Conservation (phyloP, 2,797 vertebrate species). For the Pseudochaenichthys georgianus region DNA sequence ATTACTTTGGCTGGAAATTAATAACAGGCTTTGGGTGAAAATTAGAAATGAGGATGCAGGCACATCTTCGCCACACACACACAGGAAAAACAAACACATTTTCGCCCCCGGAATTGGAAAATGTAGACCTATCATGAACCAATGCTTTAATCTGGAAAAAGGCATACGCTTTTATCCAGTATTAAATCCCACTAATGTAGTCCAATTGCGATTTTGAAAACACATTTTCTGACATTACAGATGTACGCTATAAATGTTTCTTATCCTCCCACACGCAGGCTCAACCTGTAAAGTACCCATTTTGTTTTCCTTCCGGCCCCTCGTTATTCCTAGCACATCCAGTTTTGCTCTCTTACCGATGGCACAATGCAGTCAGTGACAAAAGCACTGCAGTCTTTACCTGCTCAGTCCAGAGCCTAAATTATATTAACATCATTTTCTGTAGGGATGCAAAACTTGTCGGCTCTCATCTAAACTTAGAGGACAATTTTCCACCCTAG, state of each 20-base stretch:
- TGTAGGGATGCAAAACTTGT: slow-evolving; percentile 19
- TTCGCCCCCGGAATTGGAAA: slow-evolving; percentile 24
- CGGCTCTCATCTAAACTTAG: slow-evolving; percentile 17
- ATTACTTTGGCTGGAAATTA: slow-evolving; percentile 76
- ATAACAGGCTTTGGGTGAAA: slow-evolving; percentile 67
- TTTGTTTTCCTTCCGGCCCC: slow-evolving; percentile 47
- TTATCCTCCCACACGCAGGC: slow-evolving; percentile 44
- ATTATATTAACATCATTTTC: slow-evolving; percentile 27
- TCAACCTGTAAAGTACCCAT: slow-evolving; percentile 52
- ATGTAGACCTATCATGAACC: slow-evolving; percentile 13
- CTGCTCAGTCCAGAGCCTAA: slow-evolving; percentile 47
- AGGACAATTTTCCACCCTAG: slow-evolving; percentile 36
- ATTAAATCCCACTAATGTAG: slow-evolving; percentile 44
- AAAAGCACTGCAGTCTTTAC: slow-evolving; percentile 49
- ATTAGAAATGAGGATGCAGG: slow-evolving; percentile 49
- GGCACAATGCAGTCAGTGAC: slow-evolving; percentile 52
- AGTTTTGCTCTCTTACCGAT: slow-evolving; percentile 40
- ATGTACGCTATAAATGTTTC: slow-evolving; percentile 43
- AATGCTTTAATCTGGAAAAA: slow-evolving; percentile 29
- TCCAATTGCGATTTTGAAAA: slow-evolving; percentile 31
- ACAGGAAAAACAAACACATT: slow-evolving; percentile 17
- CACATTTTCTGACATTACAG: slow-evolving; percentile 46
- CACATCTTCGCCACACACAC: not conserved
- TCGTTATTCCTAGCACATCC: slow-evolving; percentile 62
- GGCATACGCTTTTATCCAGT: slow-evolving; percentile 21